phyloP scores from a whole-genome alignment of 2,797 vertebrate genomes.

The Lophotriccus pileatus region DNA sequence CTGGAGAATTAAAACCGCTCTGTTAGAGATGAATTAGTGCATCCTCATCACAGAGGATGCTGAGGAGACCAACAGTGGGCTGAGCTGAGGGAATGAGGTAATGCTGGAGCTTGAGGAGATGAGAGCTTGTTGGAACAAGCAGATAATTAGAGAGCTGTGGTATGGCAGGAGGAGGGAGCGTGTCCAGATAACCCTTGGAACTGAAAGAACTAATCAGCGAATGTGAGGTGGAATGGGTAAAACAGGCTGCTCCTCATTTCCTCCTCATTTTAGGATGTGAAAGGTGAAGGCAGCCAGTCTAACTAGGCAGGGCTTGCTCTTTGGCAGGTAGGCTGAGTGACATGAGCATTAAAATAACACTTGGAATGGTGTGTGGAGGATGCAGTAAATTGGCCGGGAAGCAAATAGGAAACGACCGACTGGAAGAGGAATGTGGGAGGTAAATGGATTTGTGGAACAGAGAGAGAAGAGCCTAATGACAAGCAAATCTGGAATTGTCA shows the following conservation, averaged over 20 bases:
- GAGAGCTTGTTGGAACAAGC: neutral
- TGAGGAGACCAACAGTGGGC: neutral
- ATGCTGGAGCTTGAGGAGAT: neutral
- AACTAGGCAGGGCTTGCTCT: neutral
- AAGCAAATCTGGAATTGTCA: neutral
- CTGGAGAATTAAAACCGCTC: neutral
- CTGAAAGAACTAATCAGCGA: neutral
- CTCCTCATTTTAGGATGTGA: neutral
- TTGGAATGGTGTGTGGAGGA: neutral
- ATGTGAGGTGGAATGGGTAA: neutral
- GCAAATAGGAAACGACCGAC: neutral
- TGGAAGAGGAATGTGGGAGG: neutral
- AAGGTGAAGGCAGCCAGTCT: neutral
- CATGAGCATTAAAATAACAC: neutral
- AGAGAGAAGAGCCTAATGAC: constrained; percentile 2
- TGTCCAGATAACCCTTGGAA: neutral
- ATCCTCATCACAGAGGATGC: neutral
- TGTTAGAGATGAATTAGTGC: neutral
- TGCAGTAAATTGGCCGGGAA: constrained; percentile 17
- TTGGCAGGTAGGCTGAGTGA: neutral
- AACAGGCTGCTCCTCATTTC: neutral
- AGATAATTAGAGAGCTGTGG: constrained; percentile 32
- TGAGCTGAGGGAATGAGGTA: constrained; percentile 2
- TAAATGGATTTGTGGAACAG: neutral
- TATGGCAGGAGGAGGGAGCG: neutral